phyloP scores from a whole-genome alignment of 2,888 invertebrate genomes.

The Sphaerophoria taeniata region DNA sequence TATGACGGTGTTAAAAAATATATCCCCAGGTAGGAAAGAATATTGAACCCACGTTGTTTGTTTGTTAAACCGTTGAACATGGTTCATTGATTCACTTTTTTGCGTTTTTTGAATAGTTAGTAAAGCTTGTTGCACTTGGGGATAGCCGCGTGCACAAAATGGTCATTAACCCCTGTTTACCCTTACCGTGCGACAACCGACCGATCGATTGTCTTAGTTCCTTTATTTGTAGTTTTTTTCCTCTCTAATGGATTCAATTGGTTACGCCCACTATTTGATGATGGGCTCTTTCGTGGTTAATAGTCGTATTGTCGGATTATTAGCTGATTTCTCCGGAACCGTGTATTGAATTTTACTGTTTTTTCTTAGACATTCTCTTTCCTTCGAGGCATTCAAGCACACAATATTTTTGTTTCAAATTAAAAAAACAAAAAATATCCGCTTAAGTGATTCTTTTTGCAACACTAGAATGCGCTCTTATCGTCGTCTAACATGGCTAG shows the following conservation, averaged over 20 bases:
- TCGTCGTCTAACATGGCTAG: conserved; percentile 28
- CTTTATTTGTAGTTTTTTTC: conserved; percentile 20
- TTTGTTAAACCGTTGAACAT: conserved; percentile 24
- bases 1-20: conserved; percentile 11
- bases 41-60: conserved; percentile 15
- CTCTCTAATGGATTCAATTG: conserved; percentile 32
- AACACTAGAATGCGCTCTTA: conserved; percentile 43
- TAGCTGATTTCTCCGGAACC: conserved; percentile 51
- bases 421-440: conserved; percentile 39
- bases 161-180: conserved; percentile 63
- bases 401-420: conserved; percentile 45
- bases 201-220: conserved; percentile 22
- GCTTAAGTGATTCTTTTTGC: conserved; percentile 65
- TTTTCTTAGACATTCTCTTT: conserved; percentile 19
- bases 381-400: conserved; percentile 32
- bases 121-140: conserved; percentile 56
- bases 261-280: conserved; percentile 42
- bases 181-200: background rate
- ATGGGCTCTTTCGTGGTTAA: conserved; percentile 22
- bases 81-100: conserved; percentile 59
- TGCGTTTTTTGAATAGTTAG: conserved; percentile 65
- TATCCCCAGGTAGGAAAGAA: conserved; percentile 22
- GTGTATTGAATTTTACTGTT: background rate
- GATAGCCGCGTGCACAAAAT: conserved; percentile 66
- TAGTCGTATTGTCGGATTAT: conserved; percentile 32